Evolutionary conservation across 1,140 invertebrate genomes (phyloP), one percentile per base, ranked within the genome.

Genomic region (Micrasema minimum): DNA sequence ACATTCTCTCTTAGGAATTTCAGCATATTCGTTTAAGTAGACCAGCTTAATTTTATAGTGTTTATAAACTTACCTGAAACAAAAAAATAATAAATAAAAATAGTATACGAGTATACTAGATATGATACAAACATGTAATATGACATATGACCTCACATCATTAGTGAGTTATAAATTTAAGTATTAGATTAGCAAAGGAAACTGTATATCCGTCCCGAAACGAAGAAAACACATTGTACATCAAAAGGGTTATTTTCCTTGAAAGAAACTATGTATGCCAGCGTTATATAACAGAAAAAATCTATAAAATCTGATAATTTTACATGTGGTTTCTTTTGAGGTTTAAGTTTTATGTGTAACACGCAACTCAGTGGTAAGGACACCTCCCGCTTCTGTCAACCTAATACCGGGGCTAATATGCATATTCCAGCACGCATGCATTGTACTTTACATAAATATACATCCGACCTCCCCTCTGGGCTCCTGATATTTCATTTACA

Each of bases 401-500:
- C 62, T 69, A 26, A 31, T 35, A 55, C 23, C 3, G 14, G 11
- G 22, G 22, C 55, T 59, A 61, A 74, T 74, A 70, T 74, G 68
- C 72, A 74, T 74, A 74, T 65, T 41, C 53, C 53, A 64, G 55
- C 72, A 74, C 72, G 72, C 72, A 70, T 53, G 45, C 38, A 51
- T 26, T 64, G 45, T 35, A 48, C 61, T 12, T 41, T 16, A 14
- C 26, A 55, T 31, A 31, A 26, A 31, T 55, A 55, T n/a, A 55
- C 23, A 26, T 26, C 16, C 20, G 23, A n/a, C 23, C 12, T 53
- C 50, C n/a, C 9, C 12, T 16, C 55, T 11, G 38, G 14, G 35
- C 50, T 51, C 51, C 48, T 55, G 50, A 57, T 66, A 69, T 43
- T 59, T 51, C 66, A 73, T 73, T 69, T 69, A 61, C 72, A 59